Evolutionary conservation across 2,113 vertebrate genomes (phyloP), one percentile per base, ranked within the genome.

Genomic region (Meriones unguiculatus): DNA sequence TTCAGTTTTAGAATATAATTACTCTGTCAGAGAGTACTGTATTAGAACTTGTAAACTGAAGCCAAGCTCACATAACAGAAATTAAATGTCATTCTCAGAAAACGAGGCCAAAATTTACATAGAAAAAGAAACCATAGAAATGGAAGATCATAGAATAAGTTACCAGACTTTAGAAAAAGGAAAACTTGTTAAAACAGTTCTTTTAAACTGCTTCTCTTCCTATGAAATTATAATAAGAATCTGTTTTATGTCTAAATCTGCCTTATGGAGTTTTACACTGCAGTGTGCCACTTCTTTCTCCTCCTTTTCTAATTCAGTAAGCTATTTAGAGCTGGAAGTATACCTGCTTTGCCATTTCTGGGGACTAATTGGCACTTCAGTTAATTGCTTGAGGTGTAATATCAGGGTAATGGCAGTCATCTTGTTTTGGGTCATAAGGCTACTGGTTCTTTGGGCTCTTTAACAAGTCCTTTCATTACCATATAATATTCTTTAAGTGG

Each of bases 311-410:
- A 95, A 96, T 91, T 97, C 76, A 90, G n/a, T 88, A 52, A 75
- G 70, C 69, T 84, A 59, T 97, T 98, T 90, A 92, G 97, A 94
- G 87, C 89, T 92, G 59, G 96, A 78, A 87, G 17, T 92, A 54
- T 91, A 85, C 75, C 93, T 93, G 54, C 90, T 95, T 96, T 97
- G 82, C 89, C 88, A 95, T 98, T 97, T 97, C 94, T 94, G 88
- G 86, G 70, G 30, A 97, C 91, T 96, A 98, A 98, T 97, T 97
- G 95, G 89, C 89, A 62, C 72, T 97, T 94, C 75, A 5, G 2
- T 95, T 98, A 98, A 97, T 97, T 97, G 94, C 93, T 94, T 17
- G 52, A 89, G n/a, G 80, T 91, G 95, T 75, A 96, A 35, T 95
- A 97, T 90, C 54, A 93, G 73, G 28, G 87, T 97, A 98, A 98